phyloP scores from a whole-genome alignment of 2,888 invertebrate genomes.

The Mantis religiosa region DNA sequence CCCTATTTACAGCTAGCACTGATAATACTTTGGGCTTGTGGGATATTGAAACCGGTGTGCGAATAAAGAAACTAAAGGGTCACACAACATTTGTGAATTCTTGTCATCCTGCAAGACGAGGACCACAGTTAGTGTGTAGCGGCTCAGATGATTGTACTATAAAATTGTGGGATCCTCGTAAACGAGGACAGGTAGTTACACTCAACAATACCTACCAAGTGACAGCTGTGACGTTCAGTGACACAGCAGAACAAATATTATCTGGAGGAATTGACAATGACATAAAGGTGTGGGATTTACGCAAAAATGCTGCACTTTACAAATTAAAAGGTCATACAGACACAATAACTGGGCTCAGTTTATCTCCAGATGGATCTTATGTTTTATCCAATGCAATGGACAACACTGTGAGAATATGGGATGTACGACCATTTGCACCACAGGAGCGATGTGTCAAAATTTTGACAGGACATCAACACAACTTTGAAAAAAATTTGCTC shows the following conservation, averaged over 20 bases:
- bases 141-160: slow-evolving; percentile 94
- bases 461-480: slow-evolving; percentile 90
- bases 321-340: slow-evolving; percentile 91
- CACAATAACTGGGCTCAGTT: slow-evolving; percentile 82
- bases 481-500: slow-evolving; percentile 95
- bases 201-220: slow-evolving; percentile 72
- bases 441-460: slow-evolving; percentile 90
- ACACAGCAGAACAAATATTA: slow-evolving; percentile 91
- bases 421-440: slow-evolving; percentile 91
- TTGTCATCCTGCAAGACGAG: slow-evolving; percentile 67
- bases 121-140: slow-evolving; percentile 85
- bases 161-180: slow-evolving; percentile 88
- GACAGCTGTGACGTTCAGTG: slow-evolving; percentile 88
- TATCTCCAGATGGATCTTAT: slow-evolving; percentile 84
- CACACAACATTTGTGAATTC: slow-evolving; percentile 55
- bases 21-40: slow-evolving; percentile 95
- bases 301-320: slow-evolving; percentile 81
- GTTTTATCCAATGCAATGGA: slow-evolving; percentile 97
- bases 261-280: slow-evolving; percentile 96
- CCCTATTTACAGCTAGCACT: slow-evolving; percentile 86
- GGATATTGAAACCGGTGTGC: slow-evolving; percentile 85
- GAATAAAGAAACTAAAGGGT: slow-evolving; percentile 86
- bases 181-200: slow-evolving; percentile 67
- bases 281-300: slow-evolving; percentile 95
- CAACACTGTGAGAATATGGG: slow-evolving; percentile 92